phyloP scores from a whole-genome alignment of 2,113 vertebrate genomes.

The Plotosus lineatus region DNA sequence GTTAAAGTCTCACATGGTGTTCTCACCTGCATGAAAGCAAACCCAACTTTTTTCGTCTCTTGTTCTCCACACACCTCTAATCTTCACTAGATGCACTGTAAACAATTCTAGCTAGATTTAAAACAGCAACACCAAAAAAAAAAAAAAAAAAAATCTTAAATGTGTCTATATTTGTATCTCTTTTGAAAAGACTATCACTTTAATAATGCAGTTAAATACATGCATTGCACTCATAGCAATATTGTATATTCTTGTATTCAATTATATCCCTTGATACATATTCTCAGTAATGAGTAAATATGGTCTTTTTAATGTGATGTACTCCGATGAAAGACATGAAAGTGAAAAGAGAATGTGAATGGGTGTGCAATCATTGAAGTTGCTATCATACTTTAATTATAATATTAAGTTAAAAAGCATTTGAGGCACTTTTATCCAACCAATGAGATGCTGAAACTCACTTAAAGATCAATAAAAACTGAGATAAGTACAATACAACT shows the following conservation, averaged over 20 bases:
- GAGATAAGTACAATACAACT: neutral
- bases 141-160: neutral
- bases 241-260: neutral
- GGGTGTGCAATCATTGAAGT: neutral
- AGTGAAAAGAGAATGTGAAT: neutral
- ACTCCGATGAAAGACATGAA: neutral
- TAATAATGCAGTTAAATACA: no score
- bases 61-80: neutral
- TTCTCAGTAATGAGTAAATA: neutral
- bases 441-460: neutral
- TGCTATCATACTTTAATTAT: neutral
- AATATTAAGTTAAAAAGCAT: conserved; percentile 4
- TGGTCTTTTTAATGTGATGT: neutral
- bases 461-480: neutral
- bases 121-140: no score
- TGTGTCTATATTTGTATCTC: neutral
- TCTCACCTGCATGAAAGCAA: neutral
- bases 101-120: neutral
- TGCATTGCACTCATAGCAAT: neutral
- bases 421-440: neutral
- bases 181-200: neutral
- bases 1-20: neutral
- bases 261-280: neutral
- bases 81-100: neutral
- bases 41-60: neutral